Conservation (phyloP, 2,888 invertebrate genomes). For the Orchesellides sinensis region DNA sequence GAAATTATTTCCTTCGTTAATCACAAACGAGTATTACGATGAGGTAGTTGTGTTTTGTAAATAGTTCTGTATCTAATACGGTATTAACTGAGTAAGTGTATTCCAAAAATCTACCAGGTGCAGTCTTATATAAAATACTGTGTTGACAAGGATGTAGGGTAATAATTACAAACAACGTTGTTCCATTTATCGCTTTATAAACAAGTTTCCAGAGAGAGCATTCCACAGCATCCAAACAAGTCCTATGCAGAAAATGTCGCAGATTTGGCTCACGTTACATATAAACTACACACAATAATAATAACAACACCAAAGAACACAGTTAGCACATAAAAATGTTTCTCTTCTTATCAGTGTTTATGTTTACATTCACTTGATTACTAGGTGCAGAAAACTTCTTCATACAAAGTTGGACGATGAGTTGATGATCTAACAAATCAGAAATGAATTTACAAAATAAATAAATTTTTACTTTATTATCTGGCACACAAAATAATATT, state of each 20-base stretch:
- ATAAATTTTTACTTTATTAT: background rate
- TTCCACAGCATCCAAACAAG: background rate
- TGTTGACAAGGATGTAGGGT: conserved; percentile 21
- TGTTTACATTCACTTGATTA: no score
- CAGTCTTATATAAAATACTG: conserved; percentile 37
- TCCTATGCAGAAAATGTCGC: background rate
- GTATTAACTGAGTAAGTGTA: background rate
- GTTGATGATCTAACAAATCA: background rate
- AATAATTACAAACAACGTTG: background rate
- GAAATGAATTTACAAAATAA: background rate
- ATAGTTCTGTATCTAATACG: no score
- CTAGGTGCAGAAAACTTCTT: no score
- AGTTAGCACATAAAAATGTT: background rate
- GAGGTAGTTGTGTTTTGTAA: background rate
- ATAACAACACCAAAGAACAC: background rate
- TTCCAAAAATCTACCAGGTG: background rate
- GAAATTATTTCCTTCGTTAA: background rate
- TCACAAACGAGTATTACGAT: background rate
- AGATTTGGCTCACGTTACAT: background rate
- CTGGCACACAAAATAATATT: background rate
- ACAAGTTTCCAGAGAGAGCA: conserved; percentile 16
- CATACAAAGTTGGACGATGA: no score
- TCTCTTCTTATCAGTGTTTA: no score
- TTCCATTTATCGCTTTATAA: background rate
- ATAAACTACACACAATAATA: background rate